Conservation (phyloP, 2,113 vertebrate genomes). For the Callipepla squamata region DNA sequence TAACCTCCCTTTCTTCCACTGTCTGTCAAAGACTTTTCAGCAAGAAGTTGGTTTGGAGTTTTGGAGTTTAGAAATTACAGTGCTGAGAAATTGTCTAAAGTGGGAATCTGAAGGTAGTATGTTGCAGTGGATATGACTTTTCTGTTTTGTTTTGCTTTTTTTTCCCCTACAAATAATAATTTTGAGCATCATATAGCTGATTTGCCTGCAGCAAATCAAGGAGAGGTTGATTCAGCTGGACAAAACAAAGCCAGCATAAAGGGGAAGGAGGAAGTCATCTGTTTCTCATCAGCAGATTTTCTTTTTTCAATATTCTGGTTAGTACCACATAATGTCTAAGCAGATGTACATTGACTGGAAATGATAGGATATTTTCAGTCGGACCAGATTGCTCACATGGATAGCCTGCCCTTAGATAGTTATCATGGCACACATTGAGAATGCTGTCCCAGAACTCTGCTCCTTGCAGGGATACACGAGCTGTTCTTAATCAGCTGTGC, state of each 20-base stretch:
- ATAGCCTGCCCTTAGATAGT: neutral
- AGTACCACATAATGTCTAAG: neutral
- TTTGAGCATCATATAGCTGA: neutral
- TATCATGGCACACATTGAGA: accelerated
- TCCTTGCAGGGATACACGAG: neutral
- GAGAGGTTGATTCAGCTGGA: neutral
- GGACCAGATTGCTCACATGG: neutral
- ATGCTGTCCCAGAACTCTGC: neutral
- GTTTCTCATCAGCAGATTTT: neutral
- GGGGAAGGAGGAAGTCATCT: neutral
- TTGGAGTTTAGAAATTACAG: neutral
- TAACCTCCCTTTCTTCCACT: neutral
- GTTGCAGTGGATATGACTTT: neutral
- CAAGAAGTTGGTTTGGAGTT: neutral
- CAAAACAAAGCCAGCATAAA: neutral
- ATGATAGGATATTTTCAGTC: neutral
- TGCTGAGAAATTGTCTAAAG: neutral
- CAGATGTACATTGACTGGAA: neutral
- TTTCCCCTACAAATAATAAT: neutral
- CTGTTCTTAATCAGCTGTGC: neutral
- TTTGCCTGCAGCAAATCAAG: neutral
- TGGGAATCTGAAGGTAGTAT: neutral
- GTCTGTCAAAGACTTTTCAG: constrained; percentile 1
- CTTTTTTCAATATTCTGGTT: accelerated
- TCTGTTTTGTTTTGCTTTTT: neutral